Base-by-base conservation (phyloP, 2,113 vertebrate genomes). In the Scomber japonicus region DNA sequence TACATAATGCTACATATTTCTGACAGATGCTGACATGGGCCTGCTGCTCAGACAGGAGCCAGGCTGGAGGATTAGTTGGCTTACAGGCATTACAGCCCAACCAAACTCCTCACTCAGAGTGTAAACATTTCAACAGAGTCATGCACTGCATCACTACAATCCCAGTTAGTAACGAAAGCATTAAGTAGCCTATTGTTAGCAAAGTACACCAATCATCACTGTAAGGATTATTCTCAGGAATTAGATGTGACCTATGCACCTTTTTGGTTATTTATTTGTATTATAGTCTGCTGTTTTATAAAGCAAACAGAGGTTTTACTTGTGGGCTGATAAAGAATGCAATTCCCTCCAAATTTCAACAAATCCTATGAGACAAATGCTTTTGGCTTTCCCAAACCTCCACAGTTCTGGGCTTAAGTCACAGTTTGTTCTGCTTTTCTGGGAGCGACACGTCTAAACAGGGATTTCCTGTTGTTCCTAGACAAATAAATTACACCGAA, bases 381-480 rank as follows among this genome's bases (percentile, higher is more conserved):
- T 54, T 81, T 68, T 49, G 31, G 70, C 68, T 83, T 85, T 81
- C 69, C 66, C 35, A 82, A 75, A 54, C 76, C 50, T 56, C 62
- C 71, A 12, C 17, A 46, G 63, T 74, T 77, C 66, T 8, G 16
- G 63, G 62, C 63, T 85, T 69, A 74, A 81, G 76, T 67, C 65
- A 76, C 46, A 53, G 81, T 87, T 83, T 89, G 81, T 84, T 78
- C 77, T 76, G 54, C 56, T 80, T 86, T 88, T 85, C 84, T 87
- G 67, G 74, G 89, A 88, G 83, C 3, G 3, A 40, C 1, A 40
- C 16, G 9, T 92, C 80, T 89, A 93, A 93, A 94, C 90, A 87
- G 76, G 89, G 88, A 94, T 91, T 93, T 94, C 93, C 93, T 94
- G 91, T 92, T 90, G 84, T 89, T 88, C 72, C 83, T 81, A 82